Base-by-base conservation (phyloP, 2,888 invertebrate genomes). In the Podabrus alpinus region DNA sequence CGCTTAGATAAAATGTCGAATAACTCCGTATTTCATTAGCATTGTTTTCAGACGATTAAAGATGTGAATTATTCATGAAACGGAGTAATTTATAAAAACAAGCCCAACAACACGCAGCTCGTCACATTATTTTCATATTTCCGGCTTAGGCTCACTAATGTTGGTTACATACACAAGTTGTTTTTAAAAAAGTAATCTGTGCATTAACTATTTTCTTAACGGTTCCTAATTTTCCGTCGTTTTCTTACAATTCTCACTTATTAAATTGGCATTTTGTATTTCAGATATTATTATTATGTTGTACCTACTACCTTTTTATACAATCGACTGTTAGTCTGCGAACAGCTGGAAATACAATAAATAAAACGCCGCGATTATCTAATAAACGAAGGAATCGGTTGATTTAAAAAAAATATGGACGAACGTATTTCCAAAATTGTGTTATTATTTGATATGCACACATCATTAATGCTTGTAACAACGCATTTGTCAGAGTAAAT, bases 21-120 rank as follows among this genome's bases (percentile, higher is more conserved):
- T 61, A 29, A 16, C 68, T 60, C 68, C 17, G 68, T 72, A 68
- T 68, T 61, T 61, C 62, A 68, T 72, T 72, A 68, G 74, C 67
- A 74, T 74, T 70, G 71, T 74, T 71, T 74, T 74, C 74, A 71
- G 64, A 68, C 71, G 71, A 74, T 71, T 74, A 74, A 74, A 74
- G 71, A 62, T 11, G 70, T 74, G 71, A 74, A 74, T 74, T 70
- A 74, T 74, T 74, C 74, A 74, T 74, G 67, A 60, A 59, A 60
- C 29, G 17, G 72, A 68, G 72, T 72, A 72, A 67, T 24, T 67
- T 72, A 60, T 61, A 72, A 72, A 66, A 71, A 71, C 60, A 72
- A 72, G 72, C 68, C 64, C 62, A 72, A 72, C 66, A 67, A 71
- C 71, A 71, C 71, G 59, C 64, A 61, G 64, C 70, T 64, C 70